These are phyloP conservation scores for Cephonodes hylas DNA, from an alignment of 2,888 invertebrate genomes.

Conservation along the genomic window DNA sequence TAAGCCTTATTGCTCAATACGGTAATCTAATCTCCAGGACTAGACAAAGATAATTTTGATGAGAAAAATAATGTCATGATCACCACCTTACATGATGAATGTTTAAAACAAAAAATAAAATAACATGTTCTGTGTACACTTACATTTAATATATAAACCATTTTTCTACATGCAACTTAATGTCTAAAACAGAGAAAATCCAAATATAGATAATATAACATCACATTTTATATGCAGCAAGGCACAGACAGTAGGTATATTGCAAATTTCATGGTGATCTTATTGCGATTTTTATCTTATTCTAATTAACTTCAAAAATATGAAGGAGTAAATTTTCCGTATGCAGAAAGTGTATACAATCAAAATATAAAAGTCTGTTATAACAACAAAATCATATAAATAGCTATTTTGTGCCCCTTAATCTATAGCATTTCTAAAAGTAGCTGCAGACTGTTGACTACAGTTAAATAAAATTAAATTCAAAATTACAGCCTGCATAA, in stretches of 20 bases:
- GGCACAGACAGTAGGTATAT: conserved; percentile 5
- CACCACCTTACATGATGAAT: too few relatives aligned
- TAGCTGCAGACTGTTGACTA: neutral
- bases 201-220: conserved; percentile 2
- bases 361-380: neutral
- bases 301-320: neutral
- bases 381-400: neutral
- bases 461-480: neutral
- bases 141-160: neutral
- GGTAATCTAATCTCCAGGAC: too few relatives aligned
- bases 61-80: too few relatives aligned
- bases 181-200: conserved; percentile 1
- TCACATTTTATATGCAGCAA: conserved; percentile 6
- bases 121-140: neutral
- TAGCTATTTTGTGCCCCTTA: neutral
- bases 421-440: neutral
- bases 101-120: neutral
- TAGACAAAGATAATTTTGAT: too few relatives aligned
- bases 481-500: neutral
- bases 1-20: too few relatives aligned
- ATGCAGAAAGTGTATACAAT: neutral
- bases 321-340: neutral
- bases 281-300: neutral
- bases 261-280: neutral
- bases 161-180: conserved; percentile 23